Evolutionary conservation across 2,113 vertebrate genomes (phyloP).

Genomic region (Gadus chalcogrammus): DNA sequence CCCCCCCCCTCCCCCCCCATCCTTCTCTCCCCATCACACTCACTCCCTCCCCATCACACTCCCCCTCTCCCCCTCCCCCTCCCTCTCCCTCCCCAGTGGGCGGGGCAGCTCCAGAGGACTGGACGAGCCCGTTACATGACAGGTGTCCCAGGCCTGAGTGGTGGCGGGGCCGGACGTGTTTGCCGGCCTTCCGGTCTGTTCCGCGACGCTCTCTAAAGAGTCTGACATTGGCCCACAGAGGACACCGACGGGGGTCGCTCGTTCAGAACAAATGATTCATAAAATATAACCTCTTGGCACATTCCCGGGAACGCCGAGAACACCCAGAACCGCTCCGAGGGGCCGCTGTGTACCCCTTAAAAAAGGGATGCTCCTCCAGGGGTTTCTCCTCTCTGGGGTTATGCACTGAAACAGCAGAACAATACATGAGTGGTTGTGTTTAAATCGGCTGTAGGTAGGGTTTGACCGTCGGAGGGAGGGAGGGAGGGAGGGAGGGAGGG

Average conservation of each 20-base stretch:
- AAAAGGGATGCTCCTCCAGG: too few species aligned
- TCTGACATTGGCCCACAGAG: constrained; percentile 34
- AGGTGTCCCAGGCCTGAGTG: constrained; percentile 39
- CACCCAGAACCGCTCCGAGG: background rate
- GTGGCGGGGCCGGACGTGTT: constrained; percentile 33
- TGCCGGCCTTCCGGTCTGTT: constrained; percentile 42
- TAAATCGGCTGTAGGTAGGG: too few species aligned
- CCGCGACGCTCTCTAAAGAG: constrained; percentile 37
- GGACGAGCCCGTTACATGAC: constrained; percentile 57
- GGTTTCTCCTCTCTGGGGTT: background rate
- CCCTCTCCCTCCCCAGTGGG: too few species aligned
- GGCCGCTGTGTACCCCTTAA: background rate
- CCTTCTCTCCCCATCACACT: too few species aligned
- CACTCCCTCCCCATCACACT: too few species aligned
- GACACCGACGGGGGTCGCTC: constrained; percentile 23
- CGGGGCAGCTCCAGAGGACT: constrained; percentile 26
- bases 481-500: too few species aligned
- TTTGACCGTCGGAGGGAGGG: too few species aligned
- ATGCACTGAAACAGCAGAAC: background rate
- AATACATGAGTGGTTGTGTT: too few species aligned
- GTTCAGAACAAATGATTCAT: constrained; percentile 17
- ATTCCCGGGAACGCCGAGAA: constrained; percentile 1
- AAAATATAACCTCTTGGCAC: constrained; percentile 22
- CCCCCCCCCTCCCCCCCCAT: too few species aligned
- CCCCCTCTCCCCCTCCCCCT: too few species aligned